These are phyloP conservation scores for Hycleus cichorii DNA, from an alignment of 1,140 invertebrate species.

Conservation along the genomic window DNA sequence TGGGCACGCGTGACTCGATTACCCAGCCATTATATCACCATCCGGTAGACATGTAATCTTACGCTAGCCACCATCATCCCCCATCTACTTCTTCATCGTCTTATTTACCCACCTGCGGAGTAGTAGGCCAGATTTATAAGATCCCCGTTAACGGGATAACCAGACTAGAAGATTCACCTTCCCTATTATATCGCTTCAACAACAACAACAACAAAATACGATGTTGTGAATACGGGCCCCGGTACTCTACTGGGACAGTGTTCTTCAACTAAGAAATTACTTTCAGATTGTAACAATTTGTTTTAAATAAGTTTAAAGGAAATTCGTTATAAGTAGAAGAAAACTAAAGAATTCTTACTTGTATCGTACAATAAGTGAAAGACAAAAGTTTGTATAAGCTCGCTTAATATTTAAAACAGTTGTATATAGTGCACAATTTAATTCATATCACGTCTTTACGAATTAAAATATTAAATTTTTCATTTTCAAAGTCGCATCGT, in stretches of 20 bases:
- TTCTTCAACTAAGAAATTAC: slow-evolving; percentile 10
- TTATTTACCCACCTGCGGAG: neutral
- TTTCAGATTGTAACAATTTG: slow-evolving; percentile 7
- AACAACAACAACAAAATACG: neutral
- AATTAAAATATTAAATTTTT: slow-evolving; percentile 16
- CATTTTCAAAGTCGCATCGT: neutral
- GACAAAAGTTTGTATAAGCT: no score
- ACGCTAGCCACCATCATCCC: slow-evolving; percentile 21
- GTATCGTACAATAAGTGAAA: no score
- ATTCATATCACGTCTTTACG: slow-evolving; percentile 6
- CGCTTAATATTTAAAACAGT: no score
- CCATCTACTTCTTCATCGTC: neutral
- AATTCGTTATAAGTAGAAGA: neutral
- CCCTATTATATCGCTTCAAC: neutral
- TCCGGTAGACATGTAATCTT: slow-evolving; percentile 36
- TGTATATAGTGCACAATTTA: neutral
- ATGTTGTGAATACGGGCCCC: no score
- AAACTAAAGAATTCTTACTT: no score
- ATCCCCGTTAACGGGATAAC: slow-evolving; percentile 25
- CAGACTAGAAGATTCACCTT: slow-evolving; percentile 5
- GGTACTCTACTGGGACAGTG: neutral
- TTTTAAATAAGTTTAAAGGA: slow-evolving; percentile 5
- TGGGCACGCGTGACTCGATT: slow-evolving; percentile 36
- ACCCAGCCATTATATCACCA: slow-evolving; percentile 33
- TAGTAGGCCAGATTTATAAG: slow-evolving; percentile 20